phyloP scores from a whole-genome alignment of 2,113 vertebrate genomes.

The Datnioides undecimradiatus region DNA sequence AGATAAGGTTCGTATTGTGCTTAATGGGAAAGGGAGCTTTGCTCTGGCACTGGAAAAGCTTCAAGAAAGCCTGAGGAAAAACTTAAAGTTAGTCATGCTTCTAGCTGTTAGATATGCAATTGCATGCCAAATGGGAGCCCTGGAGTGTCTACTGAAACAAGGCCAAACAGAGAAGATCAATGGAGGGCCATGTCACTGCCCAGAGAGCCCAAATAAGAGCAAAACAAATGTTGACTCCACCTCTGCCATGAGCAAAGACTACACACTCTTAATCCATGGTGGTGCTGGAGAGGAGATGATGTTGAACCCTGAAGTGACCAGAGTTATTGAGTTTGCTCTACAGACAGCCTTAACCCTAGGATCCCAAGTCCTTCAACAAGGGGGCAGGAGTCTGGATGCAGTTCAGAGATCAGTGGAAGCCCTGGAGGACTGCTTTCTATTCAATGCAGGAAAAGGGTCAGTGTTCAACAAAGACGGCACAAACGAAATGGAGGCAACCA shows the following conservation, averaged over 20 bases:
- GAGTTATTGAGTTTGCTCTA: constrained; percentile 83
- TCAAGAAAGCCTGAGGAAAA: constrained; percentile 72
- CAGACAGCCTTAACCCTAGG: constrained; percentile 81
- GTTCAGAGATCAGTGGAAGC: constrained; percentile 84
- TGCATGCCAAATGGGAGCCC: constrained; percentile 83
- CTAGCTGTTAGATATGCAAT: constrained; percentile 83
- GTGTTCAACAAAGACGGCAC: constrained; percentile 84
- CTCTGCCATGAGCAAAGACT: constrained; percentile 55
- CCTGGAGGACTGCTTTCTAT: constrained; percentile 86
- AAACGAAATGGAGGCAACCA: constrained; percentile 84
- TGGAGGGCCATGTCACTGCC: constrained; percentile 20
- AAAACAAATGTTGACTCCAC: not conserved
- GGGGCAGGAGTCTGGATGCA: constrained; percentile 83
- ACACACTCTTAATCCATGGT: constrained; percentile 84
- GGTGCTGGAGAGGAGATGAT: constrained; percentile 84
- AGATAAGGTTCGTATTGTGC: constrained; percentile 80
- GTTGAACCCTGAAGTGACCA: constrained; percentile 74
- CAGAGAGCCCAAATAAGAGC: constrained; percentile 23
- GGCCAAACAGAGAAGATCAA: constrained; percentile 55
- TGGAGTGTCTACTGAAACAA: constrained; percentile 75
- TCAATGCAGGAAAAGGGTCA: constrained; percentile 86
- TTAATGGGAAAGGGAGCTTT: constrained; percentile 85
- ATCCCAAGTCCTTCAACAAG: constrained; percentile 71
- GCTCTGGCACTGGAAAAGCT: constrained; percentile 72
- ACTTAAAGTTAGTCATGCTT: constrained; percentile 81